Percentiles rank a stretch among this genome's conserved stretches.
These are phyloP conservation scores for Coreius guichenoti DNA, from an alignment of 2,797 vertebrate species.

Conservation along the genomic window DNA sequence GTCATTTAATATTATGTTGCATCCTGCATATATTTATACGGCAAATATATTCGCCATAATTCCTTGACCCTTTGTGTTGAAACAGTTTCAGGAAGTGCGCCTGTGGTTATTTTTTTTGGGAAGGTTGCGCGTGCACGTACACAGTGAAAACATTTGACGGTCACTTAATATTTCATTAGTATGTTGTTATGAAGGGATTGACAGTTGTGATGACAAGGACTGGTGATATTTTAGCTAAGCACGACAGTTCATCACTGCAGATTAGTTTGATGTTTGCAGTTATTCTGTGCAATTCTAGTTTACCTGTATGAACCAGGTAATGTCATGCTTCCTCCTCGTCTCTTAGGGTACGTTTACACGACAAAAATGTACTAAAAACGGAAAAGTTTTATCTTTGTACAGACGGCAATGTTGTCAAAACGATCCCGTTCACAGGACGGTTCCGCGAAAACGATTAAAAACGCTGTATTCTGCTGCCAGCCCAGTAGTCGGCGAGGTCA, in stretches of 20 bases:
- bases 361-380: not conserved
- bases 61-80: not conserved
- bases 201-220: not conserved
- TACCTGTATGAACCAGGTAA: conserved; percentile 20
- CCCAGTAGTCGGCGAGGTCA: not conserved
- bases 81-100: conserved; percentile 60
- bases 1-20: not conserved
- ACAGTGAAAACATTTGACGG: conserved; percentile 7
- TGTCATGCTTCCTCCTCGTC: conserved; percentile 4
- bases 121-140: conserved; percentile 43
- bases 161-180: not conserved
- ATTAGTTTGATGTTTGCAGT: not conserved
- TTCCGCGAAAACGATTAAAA: not conserved
- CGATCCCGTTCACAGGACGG: not conserved
- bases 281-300: not conserved
- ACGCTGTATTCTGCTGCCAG: not conserved
- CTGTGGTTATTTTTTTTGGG: conserved; percentile 24
- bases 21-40: not conserved
- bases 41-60: conserved; percentile 7
- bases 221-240: not conserved
- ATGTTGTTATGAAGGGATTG: not conserved
- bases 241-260: not conserved
- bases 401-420: not conserved
- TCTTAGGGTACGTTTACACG: not conserved
- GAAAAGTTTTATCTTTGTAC: not conserved